Percentiles rank a stretch among this genome's conserved stretches.
Evolutionary conservation across 2,888 invertebrate species (phyloP).

Genomic region (Calliphora vomitoria): DNA sequence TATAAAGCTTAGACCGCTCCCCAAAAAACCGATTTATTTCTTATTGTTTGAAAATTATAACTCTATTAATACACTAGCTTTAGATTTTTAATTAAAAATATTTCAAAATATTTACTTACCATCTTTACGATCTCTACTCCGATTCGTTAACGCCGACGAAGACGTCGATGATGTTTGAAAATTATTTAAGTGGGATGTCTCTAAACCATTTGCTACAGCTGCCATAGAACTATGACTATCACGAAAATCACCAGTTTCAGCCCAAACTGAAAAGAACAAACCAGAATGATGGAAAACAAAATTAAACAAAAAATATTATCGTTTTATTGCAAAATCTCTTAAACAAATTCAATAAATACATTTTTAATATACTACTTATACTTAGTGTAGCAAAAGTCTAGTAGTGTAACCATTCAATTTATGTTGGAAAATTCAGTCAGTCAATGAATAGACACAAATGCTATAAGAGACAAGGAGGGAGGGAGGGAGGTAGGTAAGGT

Average conservation of each 20-base stretch:
- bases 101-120: constrained; percentile 85
- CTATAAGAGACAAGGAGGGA: not conserved
- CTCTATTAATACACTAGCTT: too few species aligned
- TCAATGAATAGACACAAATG: not conserved
- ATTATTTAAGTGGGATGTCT: constrained; percentile 88
- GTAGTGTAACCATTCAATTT: constrained; percentile 16
- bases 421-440: not conserved
- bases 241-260: constrained; percentile 94
- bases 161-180: constrained; percentile 87
- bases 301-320: constrained; percentile 79
- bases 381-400: not conserved
- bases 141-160: constrained; percentile 88
- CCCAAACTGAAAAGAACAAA: constrained; percentile 91
- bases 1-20: too few species aligned
- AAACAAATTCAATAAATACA: constrained; percentile 47
- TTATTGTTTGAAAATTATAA: too few species aligned
- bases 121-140: constrained; percentile 85
- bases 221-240: constrained; percentile 91
- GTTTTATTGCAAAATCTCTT: constrained; percentile 77
- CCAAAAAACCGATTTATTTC: too few species aligned
- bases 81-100: too few species aligned
- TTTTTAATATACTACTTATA: constrained; percentile 16
- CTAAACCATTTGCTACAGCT: constrained; percentile 88
- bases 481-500: not conserved
- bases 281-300: constrained; percentile 77